A percentile compares a stretch with the other conserved stretches of the same genome.
Evolutionary conservation across 1,140 invertebrate species (phyloP).

Genomic region (Epicauta chinensis): DNA sequence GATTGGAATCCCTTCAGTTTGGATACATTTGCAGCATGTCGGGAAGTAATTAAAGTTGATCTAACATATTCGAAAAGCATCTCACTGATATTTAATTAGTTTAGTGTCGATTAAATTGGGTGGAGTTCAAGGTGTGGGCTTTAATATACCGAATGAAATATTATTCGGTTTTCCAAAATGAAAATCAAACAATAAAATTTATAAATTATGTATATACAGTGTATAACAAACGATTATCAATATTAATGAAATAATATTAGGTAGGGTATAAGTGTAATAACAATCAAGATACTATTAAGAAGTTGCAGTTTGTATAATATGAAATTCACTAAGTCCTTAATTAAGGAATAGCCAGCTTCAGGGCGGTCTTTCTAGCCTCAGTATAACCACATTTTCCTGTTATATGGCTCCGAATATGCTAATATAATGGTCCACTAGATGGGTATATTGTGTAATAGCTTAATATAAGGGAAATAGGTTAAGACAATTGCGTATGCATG

Average conservation of each 20-base stretch:
- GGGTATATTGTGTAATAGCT: slow-evolving; percentile 31
- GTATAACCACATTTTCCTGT: slow-evolving; percentile 16
- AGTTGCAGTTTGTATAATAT: slow-evolving; percentile 18
- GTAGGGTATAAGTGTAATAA: slow-evolving; percentile 7
- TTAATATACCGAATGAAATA: slow-evolving; percentile 11
- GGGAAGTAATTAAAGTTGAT: slow-evolving; percentile 13
- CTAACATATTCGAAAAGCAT: slow-evolving; percentile 15
- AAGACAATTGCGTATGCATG: slow-evolving; percentile 29
- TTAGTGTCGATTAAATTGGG: slow-evolving; percentile 12
- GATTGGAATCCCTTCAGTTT: too few species aligned
- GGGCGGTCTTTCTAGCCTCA: slow-evolving; percentile 8
- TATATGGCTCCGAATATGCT: slow-evolving; percentile 28
- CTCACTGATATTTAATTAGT: slow-evolving; percentile 16
- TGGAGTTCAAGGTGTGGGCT: slow-evolving; percentile 13
- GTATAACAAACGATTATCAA: slow-evolving; percentile 4
- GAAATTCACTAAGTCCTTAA: slow-evolving; percentile 24
- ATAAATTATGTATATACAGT: slow-evolving; percentile 6
- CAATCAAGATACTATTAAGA: slow-evolving; percentile 17
- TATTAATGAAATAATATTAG: slow-evolving; percentile 14
- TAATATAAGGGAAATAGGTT: slow-evolving; percentile 23
- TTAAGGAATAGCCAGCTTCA: slow-evolving; percentile 21
- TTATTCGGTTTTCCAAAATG: slow-evolving; percentile 4
- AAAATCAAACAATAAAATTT: slow-evolving; percentile 6
- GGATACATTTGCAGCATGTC: not conserved
- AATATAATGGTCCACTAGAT: slow-evolving; percentile 28